Conservation (phyloP, 1,140 invertebrate species). For the Nasonia vitripennis region DNA sequence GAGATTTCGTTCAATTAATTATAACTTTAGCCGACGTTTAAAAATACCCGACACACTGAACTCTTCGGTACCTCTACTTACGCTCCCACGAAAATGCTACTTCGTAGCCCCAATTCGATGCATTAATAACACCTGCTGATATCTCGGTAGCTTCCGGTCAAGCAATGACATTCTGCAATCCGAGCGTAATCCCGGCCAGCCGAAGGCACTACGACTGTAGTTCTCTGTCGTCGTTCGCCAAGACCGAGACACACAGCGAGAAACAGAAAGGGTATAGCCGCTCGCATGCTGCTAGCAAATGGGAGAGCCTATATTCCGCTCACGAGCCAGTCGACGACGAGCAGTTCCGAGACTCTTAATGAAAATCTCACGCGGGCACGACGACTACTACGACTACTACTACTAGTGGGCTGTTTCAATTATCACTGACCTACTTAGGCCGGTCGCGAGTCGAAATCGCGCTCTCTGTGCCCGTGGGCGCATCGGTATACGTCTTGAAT, state of each 20-base stretch:
- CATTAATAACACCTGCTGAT: too few species aligned
- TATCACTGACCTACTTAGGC: conserved; percentile 60
- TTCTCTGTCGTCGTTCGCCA: too few species aligned
- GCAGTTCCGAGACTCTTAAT: conserved; percentile 33
- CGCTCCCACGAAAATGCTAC: too few species aligned
- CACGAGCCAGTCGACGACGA: background rate
- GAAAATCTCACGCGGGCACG: conserved; percentile 33
- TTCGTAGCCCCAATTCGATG: too few species aligned
- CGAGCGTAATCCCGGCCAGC: too few species aligned
- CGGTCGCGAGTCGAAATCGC: conserved; percentile 5
- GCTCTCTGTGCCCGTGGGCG: background rate
- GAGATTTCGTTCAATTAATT: too few species aligned
- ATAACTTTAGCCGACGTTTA: too few species aligned
- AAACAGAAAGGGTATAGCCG: background rate
- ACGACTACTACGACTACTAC: background rate
- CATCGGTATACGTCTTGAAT: conserved; percentile 22
- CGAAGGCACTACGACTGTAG: too few species aligned
- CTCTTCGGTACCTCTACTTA: too few species aligned
- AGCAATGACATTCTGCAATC: too few species aligned
- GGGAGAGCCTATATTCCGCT: conserved; percentile 2
- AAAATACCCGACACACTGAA: too few species aligned
- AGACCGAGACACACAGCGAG: background rate
- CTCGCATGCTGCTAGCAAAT: background rate
- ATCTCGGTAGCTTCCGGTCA: background rate
- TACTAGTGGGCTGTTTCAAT: conserved; percentile 52